A percentile compares a stretch with the other conserved stretches of the same genome.
phyloP scores from a whole-genome alignment of 2,113 vertebrate species.

The Paraplagusia blochii region DNA sequence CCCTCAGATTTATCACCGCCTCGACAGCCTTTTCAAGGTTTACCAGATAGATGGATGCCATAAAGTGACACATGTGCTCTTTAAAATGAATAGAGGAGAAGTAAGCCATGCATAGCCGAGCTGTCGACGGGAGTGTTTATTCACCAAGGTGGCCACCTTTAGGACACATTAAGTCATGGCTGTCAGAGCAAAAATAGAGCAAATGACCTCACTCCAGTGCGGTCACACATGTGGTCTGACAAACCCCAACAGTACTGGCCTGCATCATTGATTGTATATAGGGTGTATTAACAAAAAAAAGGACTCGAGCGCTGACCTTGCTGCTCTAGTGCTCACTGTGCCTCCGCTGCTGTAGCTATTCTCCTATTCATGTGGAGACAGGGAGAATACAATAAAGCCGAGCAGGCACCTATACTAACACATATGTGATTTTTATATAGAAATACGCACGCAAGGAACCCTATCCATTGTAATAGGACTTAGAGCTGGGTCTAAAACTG shows the following conservation, averaged over 20 bases:
- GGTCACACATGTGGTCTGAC: not conserved
- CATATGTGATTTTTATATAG: too few relatives aligned
- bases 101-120: constrained; percentile 43
- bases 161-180: constrained; percentile 38
- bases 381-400: too few relatives aligned
- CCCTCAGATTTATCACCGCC: constrained; percentile 54
- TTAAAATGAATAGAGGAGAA: constrained; percentile 50
- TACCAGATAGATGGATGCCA: constrained; percentile 59
- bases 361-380: not conserved
- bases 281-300: not conserved
- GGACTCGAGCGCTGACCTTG: not conserved
- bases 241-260: not conserved
- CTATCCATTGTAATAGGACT: too few relatives aligned
- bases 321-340: not conserved
- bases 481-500: too few relatives aligned
- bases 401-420: too few relatives aligned
- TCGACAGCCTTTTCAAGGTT: constrained; percentile 63
- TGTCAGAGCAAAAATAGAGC: constrained; percentile 17
- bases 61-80: constrained; percentile 52
- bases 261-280: not conserved
- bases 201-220: not conserved
- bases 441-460: too few relatives aligned
- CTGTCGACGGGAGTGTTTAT: constrained; percentile 41
- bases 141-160: constrained; percentile 50
- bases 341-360: not conserved